Conservation (phyloP, 2,797 vertebrate genomes). For the Denticeps clupeoides region DNA sequence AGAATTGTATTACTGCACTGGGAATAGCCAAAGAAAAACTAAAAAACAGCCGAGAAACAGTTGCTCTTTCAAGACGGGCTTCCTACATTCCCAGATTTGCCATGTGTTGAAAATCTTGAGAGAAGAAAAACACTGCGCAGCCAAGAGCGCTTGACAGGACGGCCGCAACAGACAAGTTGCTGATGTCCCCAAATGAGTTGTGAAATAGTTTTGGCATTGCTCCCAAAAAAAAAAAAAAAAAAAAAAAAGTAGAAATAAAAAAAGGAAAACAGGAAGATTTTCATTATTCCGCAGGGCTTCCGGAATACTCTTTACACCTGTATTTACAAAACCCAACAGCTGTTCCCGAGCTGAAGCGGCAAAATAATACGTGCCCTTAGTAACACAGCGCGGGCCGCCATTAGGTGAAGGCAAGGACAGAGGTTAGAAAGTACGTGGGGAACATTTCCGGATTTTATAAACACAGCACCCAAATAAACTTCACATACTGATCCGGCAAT, state of each 20-base stretch:
- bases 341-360: conserved; percentile 43
- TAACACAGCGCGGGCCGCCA: conserved; percentile 31
- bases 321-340: conserved; percentile 58
- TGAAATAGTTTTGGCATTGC: conserved; percentile 44
- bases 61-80: conserved; percentile 20
- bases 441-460: conserved; percentile 70
- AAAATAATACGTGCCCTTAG: conserved; percentile 35
- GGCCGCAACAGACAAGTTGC: conserved; percentile 1
- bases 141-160: conserved; percentile 6
- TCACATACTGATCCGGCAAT: conserved; percentile 70
- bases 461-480: conserved; percentile 66
- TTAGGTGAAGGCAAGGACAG: conserved; percentile 41
- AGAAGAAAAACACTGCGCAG: conserved; percentile 7
- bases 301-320: conserved; percentile 51
- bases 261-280: conserved; percentile 35
- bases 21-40: too few relatives aligned
- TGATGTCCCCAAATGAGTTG: conserved; percentile 39
- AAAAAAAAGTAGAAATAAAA: conserved; percentile 4
- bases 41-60: too few relatives aligned
- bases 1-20: too few relatives aligned
- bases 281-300: conserved; percentile 46
- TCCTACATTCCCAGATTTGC: conserved; percentile 18
- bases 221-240: background rate
- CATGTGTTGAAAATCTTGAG: conserved; percentile 12
- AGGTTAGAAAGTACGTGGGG: conserved; percentile 48